Evolutionary conservation across 2,113 vertebrate species (phyloP).

Genomic region (Lophura nycthemera): DNA sequence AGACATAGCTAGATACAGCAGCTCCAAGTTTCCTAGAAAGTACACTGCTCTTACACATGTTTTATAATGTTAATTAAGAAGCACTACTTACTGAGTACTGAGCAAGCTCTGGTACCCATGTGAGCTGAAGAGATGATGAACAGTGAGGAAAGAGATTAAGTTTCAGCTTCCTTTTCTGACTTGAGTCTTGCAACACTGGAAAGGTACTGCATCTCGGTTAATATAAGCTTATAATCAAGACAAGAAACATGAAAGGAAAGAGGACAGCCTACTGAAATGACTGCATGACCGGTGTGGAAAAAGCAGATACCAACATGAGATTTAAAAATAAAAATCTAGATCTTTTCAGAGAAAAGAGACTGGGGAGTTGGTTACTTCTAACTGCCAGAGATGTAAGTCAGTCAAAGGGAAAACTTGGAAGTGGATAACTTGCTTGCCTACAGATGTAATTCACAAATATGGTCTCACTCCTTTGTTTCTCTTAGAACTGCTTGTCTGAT

Average conservation of each 20-base stretch:
- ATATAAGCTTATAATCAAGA: not conserved
- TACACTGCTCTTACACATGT: not conserved
- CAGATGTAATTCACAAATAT: not conserved
- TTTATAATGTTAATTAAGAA: not conserved
- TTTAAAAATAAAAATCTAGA: not conserved
- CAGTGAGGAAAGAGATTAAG: not conserved
- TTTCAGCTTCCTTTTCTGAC: not conserved
- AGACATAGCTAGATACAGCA: rapidly evolving
- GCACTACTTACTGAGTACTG: not conserved
- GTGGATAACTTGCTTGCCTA: not conserved
- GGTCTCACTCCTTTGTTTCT: not conserved
- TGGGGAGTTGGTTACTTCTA: not conserved
- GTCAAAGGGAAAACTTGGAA: too few species aligned
- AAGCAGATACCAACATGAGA: not conserved
- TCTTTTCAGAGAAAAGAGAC: not conserved
- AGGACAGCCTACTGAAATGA: not conserved
- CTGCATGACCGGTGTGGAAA: not conserved
- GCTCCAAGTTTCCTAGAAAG: too few species aligned
- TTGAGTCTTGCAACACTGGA: not conserved
- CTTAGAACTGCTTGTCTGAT: not conserved
- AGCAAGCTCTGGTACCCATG: rapidly evolving
- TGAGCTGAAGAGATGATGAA: not conserved
- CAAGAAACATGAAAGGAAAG: rapidly evolving
- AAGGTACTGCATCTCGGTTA: not conserved
- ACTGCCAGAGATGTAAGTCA: too few species aligned